phyloP scores from a whole-genome alignment of 2,888 invertebrate species.

The Nomada ferruginata region DNA sequence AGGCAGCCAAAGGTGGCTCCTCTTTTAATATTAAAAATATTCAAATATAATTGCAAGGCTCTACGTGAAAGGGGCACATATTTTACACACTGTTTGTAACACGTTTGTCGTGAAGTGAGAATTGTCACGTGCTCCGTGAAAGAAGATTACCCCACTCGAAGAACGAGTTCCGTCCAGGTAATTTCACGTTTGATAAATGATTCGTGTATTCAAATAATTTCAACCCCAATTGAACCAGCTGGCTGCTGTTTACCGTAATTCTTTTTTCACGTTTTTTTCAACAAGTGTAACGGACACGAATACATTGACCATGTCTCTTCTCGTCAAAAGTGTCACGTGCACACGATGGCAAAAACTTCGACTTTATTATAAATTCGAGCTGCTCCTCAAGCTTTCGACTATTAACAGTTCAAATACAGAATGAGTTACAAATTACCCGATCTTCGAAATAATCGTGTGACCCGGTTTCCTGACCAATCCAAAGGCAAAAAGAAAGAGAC shows the following conservation, averaged over 20 bases:
- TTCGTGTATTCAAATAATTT: slow-evolving; percentile 80
- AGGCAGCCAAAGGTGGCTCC: background rate
- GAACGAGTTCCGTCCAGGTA: slow-evolving; percentile 73
- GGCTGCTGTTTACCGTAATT: slow-evolving; percentile 49
- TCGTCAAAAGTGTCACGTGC: slow-evolving; percentile 20
- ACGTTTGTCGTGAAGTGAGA: slow-evolving; percentile 38
- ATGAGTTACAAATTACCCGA: background rate
- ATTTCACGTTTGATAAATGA: slow-evolving; percentile 80
- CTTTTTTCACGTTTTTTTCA: slow-evolving; percentile 38
- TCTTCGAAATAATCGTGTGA: background rate
- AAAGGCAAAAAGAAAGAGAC: no score
- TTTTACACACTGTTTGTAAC: slow-evolving; percentile 37
- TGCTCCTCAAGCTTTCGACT: background rate
- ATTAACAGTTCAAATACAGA: background rate
- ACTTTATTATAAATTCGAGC: background rate
- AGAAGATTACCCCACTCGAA: slow-evolving; percentile 73
- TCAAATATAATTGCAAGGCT: background rate
- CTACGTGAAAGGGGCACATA: slow-evolving; percentile 7
- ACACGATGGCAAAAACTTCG: slow-evolving; percentile 4
- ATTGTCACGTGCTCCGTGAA: slow-evolving; percentile 60
- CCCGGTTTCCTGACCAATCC: background rate
- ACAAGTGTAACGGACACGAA: slow-evolving; percentile 66
- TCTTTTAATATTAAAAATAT: background rate
- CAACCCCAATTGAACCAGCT: slow-evolving; percentile 80
- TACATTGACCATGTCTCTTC: slow-evolving; percentile 28